phyloP scores from a whole-genome alignment of 2,888 invertebrate species.

The Megastigmus dorsalis region DNA sequence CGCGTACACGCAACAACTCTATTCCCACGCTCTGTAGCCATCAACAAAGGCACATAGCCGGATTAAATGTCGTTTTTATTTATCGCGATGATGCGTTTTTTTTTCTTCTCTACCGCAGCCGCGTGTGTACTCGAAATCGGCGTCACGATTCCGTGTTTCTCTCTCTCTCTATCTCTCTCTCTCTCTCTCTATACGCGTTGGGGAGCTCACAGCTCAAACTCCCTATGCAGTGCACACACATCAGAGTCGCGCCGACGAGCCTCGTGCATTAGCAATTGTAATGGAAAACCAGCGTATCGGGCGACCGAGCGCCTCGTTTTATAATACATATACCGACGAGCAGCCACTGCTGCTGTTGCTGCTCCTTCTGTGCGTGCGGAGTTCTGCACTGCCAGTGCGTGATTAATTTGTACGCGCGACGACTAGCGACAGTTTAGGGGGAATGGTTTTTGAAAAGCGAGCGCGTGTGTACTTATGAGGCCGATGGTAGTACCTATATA shows the following conservation, averaged over 20 bases:
- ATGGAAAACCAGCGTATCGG: constrained; percentile 39
- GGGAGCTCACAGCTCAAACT: background rate
- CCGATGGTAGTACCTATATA: no score
- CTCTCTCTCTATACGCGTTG: background rate
- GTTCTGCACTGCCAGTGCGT: background rate
- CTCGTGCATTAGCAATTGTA: constrained; percentile 50
- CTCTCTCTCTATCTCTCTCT: constrained; percentile 17
- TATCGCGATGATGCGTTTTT: constrained; percentile 13
- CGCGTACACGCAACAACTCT: background rate
- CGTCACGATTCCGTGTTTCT: constrained; percentile 35
- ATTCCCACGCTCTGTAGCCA: constrained; percentile 22
- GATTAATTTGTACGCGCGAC: constrained; percentile 24
- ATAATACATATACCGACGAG: no score
- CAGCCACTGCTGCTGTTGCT: no score
- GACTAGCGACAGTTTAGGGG: background rate
- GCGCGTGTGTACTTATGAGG: no score
- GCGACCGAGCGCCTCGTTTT: constrained; percentile 35
- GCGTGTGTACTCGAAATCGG: constrained; percentile 26
- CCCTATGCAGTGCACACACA: background rate
- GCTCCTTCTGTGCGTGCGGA: background rate
- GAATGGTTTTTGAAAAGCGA: background rate
- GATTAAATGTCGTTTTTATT: constrained; percentile 27
- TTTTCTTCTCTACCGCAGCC: background rate
- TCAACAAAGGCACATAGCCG: constrained; percentile 13
- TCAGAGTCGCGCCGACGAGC: background rate